Evolutionary conservation across 1,140 invertebrate species (phyloP).

Genomic region (Grapholita molesta): DNA sequence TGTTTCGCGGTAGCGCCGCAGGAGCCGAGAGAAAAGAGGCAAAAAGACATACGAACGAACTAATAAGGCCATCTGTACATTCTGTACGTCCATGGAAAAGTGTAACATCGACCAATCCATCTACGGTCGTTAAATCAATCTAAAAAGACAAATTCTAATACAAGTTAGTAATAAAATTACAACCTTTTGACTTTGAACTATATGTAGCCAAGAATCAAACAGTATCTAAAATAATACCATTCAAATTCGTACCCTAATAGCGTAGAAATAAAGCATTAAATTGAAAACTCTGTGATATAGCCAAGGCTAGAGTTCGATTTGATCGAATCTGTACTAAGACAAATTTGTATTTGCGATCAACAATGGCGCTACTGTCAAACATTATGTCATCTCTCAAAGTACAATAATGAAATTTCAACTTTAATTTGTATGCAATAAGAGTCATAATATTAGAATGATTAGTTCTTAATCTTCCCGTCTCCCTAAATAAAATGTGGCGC

Average conservation of each 20-base stretch:
- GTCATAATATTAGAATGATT: not conserved
- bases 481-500: slow-evolving; percentile 31
- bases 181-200: not conserved
- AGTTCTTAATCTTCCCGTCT: not conserved
- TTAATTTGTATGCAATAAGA: not conserved
- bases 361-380: not conserved
- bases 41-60: too few relatives aligned
- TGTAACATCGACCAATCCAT: too few relatives aligned
- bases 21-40: too few relatives aligned
- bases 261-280: not conserved
- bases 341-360: not conserved
- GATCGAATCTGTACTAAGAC: not conserved
- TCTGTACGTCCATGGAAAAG: too few relatives aligned
- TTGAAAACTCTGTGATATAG: too few relatives aligned
- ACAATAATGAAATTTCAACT: not conserved
- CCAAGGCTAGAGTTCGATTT: not conserved
- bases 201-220: not conserved
- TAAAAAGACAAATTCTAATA: too few relatives aligned
- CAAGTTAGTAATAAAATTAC: too few relatives aligned
- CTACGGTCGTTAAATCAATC: too few relatives aligned
- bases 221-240: not conserved
- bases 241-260: not conserved
- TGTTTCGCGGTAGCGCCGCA: too few relatives aligned
- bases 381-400: not conserved
- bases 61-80: too few relatives aligned